Evolutionary conservation across 2,113 vertebrate genomes (phyloP).

Genomic region (Periophthalmus modestus): DNA sequence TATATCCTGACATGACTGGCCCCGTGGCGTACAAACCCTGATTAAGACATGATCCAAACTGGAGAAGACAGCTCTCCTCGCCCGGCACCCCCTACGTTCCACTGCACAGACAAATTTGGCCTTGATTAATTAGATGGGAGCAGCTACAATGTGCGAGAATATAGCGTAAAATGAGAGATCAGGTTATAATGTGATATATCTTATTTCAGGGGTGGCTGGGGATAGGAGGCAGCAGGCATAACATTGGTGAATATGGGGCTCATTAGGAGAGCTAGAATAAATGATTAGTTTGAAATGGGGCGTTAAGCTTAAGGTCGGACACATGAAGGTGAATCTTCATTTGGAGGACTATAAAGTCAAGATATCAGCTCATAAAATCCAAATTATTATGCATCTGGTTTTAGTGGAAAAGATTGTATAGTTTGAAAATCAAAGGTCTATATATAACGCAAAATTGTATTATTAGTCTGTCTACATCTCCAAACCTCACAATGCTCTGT

Average conservation of each 20-base stretch:
- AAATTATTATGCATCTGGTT: not conserved
- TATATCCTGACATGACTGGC: conserved; percentile 19
- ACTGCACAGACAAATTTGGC: conserved; percentile 71
- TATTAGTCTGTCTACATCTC: too few relatives aligned
- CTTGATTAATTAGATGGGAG: conserved; percentile 57
- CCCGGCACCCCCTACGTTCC: conserved; percentile 34
- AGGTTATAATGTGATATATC: conserved; percentile 56
- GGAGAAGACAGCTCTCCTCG: conserved; percentile 54
- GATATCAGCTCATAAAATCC: not conserved
- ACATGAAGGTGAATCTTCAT: conserved; percentile 5
- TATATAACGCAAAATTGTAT: too few relatives aligned
- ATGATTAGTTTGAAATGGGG: not conserved
- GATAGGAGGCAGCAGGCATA: conserved; percentile 10
- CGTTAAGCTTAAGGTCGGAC: not conserved
- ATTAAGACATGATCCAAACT: conserved; percentile 66
- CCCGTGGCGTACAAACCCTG: conserved; percentile 59
- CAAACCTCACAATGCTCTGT: too few relatives aligned
- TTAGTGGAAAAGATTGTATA: not conserved
- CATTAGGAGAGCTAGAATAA: not conserved
- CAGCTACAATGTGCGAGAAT: conserved; percentile 34
- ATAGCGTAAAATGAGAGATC: conserved; percentile 43
- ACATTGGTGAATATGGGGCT: conserved; percentile 8
- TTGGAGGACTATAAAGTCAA: not conserved
- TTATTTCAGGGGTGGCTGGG: conserved; percentile 43
- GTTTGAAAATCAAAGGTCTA: too few relatives aligned